Percentiles rank a stretch among this genome's conserved stretches.
These are phyloP conservation scores for Hemicordylus capensis DNA, from an alignment of 2,113 vertebrate species.

Conservation along the genomic window DNA sequence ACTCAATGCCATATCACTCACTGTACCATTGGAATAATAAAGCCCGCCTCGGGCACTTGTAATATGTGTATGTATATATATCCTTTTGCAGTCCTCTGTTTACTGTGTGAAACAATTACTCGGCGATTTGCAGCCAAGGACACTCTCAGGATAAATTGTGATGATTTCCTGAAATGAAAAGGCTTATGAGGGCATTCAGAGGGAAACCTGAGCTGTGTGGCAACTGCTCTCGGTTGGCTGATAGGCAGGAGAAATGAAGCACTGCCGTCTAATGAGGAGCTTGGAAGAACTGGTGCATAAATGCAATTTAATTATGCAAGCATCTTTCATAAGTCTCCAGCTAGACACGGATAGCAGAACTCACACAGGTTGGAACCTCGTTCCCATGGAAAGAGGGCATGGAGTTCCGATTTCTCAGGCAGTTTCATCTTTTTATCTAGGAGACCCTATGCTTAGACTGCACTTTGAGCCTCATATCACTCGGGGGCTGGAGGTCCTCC, in stretches of 20 bases:
- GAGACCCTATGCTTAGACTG: background rate
- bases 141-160: slow-evolving; percentile 58
- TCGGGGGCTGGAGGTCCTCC: background rate
- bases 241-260: slow-evolving; percentile 41
- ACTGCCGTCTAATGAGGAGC: slow-evolving; percentile 34
- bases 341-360: background rate
- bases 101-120: background rate
- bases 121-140: background rate
- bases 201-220: slow-evolving; percentile 41
- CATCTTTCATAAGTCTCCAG: background rate
- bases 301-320: slow-evolving; percentile 43
- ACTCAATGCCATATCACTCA: slow-evolving; percentile 54
- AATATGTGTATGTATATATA: slow-evolving; percentile 26
- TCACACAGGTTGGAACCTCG: background rate
- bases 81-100: slow-evolving; percentile 36
- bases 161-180: slow-evolving; percentile 54
- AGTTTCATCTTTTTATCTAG: background rate
- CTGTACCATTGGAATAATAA: slow-evolving; percentile 6
- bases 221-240: slow-evolving; percentile 51
- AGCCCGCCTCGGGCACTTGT: slow-evolving; percentile 53
- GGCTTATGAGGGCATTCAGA: slow-evolving; percentile 42
- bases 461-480: background rate
- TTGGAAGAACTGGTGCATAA: slow-evolving; percentile 52
- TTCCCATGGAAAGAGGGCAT: background rate
- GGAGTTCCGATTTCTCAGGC: background rate